Conservation (phyloP, 1,140 invertebrate species). For the Phymastichus coffea region DNA sequence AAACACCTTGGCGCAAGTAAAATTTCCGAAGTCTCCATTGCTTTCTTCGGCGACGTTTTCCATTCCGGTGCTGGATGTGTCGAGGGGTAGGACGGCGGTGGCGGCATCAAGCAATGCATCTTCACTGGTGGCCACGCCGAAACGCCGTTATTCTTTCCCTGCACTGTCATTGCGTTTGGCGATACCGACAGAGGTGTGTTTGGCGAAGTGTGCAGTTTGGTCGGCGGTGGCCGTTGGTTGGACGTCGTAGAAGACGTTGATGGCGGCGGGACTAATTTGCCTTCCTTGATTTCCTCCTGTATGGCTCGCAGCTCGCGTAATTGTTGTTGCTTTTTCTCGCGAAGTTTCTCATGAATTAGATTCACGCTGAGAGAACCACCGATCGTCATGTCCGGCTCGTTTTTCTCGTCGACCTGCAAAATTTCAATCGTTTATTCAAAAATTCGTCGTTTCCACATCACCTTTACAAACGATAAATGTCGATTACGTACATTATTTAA, state of each 20-base stretch:
- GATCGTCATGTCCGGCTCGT: constrained; percentile 69
- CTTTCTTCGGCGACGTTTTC: constrained; percentile 42
- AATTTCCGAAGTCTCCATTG: constrained; percentile 70
- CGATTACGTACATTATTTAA: constrained; percentile 45
- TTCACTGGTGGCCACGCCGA: constrained; percentile 53
- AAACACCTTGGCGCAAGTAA: constrained; percentile 73
- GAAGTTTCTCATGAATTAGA: constrained; percentile 78
- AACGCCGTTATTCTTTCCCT: constrained; percentile 35
- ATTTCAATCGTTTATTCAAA: too few species aligned
- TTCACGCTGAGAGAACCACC: constrained; percentile 74
- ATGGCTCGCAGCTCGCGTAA: constrained; percentile 78
- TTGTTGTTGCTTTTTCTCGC: constrained; percentile 87
- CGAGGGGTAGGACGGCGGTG: constrained; percentile 42
- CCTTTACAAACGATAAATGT: not conserved
- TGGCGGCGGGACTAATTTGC: constrained; percentile 65
- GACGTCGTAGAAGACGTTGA: constrained; percentile 47
- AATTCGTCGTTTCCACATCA: not conserved
- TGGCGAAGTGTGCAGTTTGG: constrained; percentile 54
- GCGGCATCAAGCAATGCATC: constrained; percentile 51
- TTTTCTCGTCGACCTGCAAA: constrained; percentile 56
- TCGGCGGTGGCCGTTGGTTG: constrained; percentile 57
- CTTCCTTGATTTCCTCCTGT: constrained; percentile 84
- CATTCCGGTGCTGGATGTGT: constrained; percentile 43
- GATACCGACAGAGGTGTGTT: constrained; percentile 44
- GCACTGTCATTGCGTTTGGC: constrained; percentile 34